Base-by-base conservation (phyloP, 1,140 invertebrate genomes). In the Hermetia illucens region DNA sequence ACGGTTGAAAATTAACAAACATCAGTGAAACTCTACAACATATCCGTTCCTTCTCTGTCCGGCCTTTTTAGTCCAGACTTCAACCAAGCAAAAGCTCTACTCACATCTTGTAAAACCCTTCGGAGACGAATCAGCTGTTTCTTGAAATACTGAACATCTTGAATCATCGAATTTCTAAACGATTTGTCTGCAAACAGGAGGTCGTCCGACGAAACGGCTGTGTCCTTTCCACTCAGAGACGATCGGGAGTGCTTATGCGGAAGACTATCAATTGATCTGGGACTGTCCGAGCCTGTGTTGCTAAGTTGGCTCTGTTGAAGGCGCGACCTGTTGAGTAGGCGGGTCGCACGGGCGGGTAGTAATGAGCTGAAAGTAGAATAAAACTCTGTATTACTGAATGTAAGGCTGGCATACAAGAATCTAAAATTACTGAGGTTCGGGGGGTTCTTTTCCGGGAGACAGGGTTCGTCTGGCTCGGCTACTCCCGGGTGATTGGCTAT, bases 81-180 rank as follows among this genome's bases (percentile, higher is more conserved):
- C n/a, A n/a, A n/a, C n/a, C n/a, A n/a, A n/a, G n/a, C n/a, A 19
- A 22, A 2, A n/a, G 10, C 15, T 25, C 36, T n/a, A 43, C 53
- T 33, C 51, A 72, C 72, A 64, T 76, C 72, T 63, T 77, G 73
- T 44, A 79, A 63, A 30, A 77, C 66, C 42, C 72, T 63, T 43
- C 74, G 72, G 8, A 79, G 59, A 48, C 71, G 69, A 36, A 76
- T 53, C 34, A 78, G 63, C 64, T 77, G 71, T 38, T 75, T 77
- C 62, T 79, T 79, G 22, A 77, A 71, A 35, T 68, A 69, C 48
- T 74, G 68, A 38, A 78, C 68, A 57, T 79, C 76, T 58, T 78
- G 75, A 49, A 68, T 70, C 65, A 77, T 71, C 37, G 57, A 54
- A 54, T 61, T 60, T 44, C 53, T 47, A 38, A 60, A 54, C 36